Percentiles rank a stretch among this genome's conserved stretches.
Conservation (phyloP, 2,113 vertebrate species). For the Psittacula cyanocephala region DNA sequence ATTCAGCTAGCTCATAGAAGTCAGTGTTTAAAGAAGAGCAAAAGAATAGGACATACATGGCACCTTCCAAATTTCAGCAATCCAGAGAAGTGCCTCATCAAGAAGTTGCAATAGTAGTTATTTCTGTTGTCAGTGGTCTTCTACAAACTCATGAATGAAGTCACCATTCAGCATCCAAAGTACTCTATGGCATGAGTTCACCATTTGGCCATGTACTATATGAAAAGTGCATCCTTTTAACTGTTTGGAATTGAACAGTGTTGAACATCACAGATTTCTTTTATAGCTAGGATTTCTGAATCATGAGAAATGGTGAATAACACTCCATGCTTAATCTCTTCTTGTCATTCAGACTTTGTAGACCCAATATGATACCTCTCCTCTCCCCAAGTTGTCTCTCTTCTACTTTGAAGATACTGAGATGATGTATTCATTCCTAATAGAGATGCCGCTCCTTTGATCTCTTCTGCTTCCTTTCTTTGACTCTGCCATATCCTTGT, state of each 20-base stretch:
- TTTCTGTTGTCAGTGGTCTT: neutral
- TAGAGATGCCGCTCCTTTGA: neutral
- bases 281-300: neutral
- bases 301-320: neutral
- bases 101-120: neutral
- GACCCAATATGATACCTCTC: neutral
- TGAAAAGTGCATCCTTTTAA: neutral
- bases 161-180: neutral
- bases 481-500: neutral
- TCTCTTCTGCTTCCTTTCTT: neutral
- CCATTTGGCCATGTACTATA: neutral
- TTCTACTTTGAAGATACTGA: neutral
- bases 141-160: neutral
- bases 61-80: neutral
- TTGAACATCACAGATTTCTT: neutral
- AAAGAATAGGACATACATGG: neutral
- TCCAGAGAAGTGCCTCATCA: neutral
- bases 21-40: neutral
- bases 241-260: neutral
- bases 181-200: neutral
- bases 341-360: neutral
- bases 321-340: neutral
- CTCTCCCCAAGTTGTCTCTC: neutral
- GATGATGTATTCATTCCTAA: neutral
- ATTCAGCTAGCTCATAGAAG: neutral